phyloP scores from a whole-genome alignment of 2,113 vertebrate species.

The Hippocampus mohnikei region DNA sequence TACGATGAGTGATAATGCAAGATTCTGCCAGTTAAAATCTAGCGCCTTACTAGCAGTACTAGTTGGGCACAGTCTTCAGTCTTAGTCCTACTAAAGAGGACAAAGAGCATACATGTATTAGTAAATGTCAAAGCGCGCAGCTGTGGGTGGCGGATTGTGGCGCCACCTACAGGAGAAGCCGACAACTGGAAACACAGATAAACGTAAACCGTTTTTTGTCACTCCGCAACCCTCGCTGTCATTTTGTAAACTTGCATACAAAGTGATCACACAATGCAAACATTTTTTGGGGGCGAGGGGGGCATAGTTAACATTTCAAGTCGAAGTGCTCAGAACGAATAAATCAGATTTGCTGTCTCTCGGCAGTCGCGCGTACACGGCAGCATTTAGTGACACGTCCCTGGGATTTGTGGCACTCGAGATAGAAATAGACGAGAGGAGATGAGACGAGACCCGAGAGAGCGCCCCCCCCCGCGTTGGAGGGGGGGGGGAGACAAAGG shows the following conservation, averaged over 20 bases:
- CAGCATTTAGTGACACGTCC: conserved; percentile 46
- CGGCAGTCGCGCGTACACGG: conserved; percentile 39
- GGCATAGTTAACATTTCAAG: conserved; percentile 21
- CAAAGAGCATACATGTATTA: not conserved
- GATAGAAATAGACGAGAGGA: conserved; percentile 15
- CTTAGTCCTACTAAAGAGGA: no score
- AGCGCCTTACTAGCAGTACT: no score
- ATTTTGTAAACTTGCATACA: conserved; percentile 42
- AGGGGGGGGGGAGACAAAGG: not conserved
- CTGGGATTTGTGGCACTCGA: conserved; percentile 60
- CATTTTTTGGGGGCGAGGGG: conserved; percentile 13
- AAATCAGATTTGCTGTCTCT: conserved; percentile 1
- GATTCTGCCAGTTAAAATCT: no score
- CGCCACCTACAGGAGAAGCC: conserved; percentile 24
- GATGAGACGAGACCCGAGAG: conserved; percentile 47
- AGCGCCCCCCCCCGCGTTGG: conserved; percentile 30
- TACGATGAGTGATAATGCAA: no score
- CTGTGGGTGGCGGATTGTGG: conserved; percentile 3
- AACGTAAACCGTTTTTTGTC: not conserved
- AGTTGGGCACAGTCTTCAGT: no score
- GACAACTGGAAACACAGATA: not conserved
- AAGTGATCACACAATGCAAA: conserved; percentile 19
- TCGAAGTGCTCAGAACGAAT: conserved; percentile 14
- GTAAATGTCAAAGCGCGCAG: conserved; percentile 19
- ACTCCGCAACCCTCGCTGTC: not conserved